A percentile compares a stretch with the other conserved stretches of the same genome.
Evolutionary conservation across 2,797 vertebrate genomes (phyloP).

Genomic region (Tinamus major): DNA sequence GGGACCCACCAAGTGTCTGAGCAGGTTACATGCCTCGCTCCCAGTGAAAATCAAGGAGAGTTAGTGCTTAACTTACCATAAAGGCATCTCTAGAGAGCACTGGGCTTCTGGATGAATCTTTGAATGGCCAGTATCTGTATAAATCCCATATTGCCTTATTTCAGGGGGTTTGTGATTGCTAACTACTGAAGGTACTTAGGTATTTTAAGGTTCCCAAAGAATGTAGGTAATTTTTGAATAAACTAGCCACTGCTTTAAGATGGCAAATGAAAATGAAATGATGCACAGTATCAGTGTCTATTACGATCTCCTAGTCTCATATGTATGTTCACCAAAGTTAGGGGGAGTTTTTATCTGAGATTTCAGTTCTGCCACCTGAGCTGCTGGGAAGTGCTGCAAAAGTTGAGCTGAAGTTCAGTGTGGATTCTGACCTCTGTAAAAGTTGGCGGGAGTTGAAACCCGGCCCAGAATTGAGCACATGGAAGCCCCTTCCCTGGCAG

Average conservation of each 20-base stretch:
- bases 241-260: neutral
- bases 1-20: constrained; percentile 28
- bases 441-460: neutral
- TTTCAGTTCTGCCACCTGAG: neutral
- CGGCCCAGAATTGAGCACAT: neutral
- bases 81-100: neutral
- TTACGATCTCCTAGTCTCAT: neutral
- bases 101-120: neutral
- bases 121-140: neutral
- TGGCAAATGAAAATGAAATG: neutral
- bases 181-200: neutral
- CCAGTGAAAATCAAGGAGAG: neutral
- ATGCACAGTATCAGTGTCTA: fast-evolving
- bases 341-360: neutral
- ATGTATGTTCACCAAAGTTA: neutral
- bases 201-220: neutral
- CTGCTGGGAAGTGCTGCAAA: neutral
- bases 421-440: neutral
- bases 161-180: neutral
- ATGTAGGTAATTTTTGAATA: neutral
- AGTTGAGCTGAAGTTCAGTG: neutral
- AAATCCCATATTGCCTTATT: neutral
- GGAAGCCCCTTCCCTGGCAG: neutral
- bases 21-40: constrained; percentile 1
- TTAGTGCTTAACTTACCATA: neutral